Conservation (phyloP, 2,888 invertebrate genomes). For the Napeogenes inachia region DNA sequence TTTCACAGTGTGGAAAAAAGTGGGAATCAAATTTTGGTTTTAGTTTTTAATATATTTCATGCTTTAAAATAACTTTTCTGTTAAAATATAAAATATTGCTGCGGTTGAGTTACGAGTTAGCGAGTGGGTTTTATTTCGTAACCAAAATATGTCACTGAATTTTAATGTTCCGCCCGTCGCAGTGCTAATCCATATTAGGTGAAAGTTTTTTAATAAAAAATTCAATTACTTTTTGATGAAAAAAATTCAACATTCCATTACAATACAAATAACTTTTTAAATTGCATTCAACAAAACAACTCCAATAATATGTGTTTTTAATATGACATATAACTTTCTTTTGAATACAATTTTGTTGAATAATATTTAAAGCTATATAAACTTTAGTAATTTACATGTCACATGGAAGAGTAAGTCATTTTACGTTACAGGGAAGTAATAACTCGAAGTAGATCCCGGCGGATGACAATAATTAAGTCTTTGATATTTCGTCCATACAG, state of each 20-base stretch:
- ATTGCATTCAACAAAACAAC: no score
- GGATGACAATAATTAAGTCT: constrained; percentile 9
- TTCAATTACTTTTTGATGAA: constrained; percentile 2
- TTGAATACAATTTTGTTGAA: background rate
- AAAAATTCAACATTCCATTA: background rate
- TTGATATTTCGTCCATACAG: constrained; percentile 3
- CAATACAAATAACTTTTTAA: background rate
- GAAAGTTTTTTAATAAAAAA: constrained; percentile 1
- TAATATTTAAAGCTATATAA: background rate
- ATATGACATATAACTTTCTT: background rate
- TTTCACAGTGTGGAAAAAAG: background rate
- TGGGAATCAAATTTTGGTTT: background rate
- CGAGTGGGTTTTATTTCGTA: constrained; percentile 3
- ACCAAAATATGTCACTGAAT: constrained; percentile 5
- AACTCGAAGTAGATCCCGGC: constrained; percentile 9
- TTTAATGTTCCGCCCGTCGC: constrained; percentile 2
- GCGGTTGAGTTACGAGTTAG: constrained; percentile 5
- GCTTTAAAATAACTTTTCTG: background rate
- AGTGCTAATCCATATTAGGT: constrained; percentile 1
- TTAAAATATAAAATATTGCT: background rate
- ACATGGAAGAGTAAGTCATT: background rate
- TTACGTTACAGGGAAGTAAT: background rate
- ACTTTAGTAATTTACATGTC: background rate
- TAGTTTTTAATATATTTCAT: background rate
- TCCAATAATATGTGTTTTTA: background rate